A percentile compares a stretch with the other conserved stretches of the same genome.
Evolutionary conservation across 2,888 invertebrate genomes (phyloP).

Genomic region (Stomorhina lunata): DNA sequence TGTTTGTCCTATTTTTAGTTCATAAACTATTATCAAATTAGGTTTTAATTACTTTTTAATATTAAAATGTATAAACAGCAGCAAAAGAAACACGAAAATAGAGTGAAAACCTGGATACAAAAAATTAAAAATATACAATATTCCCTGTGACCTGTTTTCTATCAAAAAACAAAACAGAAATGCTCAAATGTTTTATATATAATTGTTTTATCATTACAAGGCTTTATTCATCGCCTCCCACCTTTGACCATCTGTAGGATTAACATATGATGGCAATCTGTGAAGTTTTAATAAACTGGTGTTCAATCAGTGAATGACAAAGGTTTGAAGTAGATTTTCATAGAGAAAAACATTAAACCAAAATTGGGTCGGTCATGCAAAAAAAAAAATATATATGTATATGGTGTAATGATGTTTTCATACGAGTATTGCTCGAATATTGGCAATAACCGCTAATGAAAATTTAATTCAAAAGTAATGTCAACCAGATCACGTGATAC

Average conservation of each 20-base stretch:
- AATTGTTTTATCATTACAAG: background rate
- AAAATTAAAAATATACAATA: constrained; percentile 14
- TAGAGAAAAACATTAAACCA: no score
- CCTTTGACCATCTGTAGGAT: background rate
- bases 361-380: no score
- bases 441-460: constrained; percentile 38
- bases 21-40: constrained; percentile 62
- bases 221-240: background rate
- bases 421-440: background rate
- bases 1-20: background rate
- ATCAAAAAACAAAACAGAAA: background rate
- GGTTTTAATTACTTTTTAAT: constrained; percentile 62
- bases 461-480: constrained; percentile 47
- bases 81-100: background rate
- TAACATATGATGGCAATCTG: no score
- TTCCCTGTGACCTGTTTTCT: constrained; percentile 56
- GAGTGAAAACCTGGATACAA: background rate
- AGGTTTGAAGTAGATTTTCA: no score
- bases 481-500: no score
- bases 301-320: no score
- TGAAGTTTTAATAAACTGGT: no score
- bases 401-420: background rate
- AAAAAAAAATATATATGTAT: no score
- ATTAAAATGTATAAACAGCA: constrained; percentile 38
- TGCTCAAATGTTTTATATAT: background rate